A percentile compares a stretch with the other conserved stretches of the same genome.
phyloP scores from a whole-genome alignment of 2,797 vertebrate species.

The Sebastiscus tertius region DNA sequence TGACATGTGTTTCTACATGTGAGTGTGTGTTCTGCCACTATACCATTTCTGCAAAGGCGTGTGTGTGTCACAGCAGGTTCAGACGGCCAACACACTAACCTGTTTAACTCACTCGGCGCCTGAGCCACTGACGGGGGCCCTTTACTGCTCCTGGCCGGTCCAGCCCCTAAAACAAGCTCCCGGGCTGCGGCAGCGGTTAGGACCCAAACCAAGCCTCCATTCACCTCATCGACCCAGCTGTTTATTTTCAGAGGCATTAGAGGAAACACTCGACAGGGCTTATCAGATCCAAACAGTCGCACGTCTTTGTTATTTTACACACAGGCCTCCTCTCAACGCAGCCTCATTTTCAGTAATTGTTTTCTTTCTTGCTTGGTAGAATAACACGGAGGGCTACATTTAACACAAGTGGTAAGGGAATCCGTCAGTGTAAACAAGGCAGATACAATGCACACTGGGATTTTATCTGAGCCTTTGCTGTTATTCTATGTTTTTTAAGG shows the following conservation, averaged over 20 bases:
- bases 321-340: slow-evolving; percentile 76
- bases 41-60: slow-evolving; percentile 11
- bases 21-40: slow-evolving; percentile 11
- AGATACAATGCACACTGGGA: slow-evolving; percentile 81
- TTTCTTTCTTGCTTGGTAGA: slow-evolving; percentile 79
- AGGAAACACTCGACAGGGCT: slow-evolving; percentile 80
- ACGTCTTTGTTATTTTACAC: slow-evolving; percentile 82
- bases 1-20: slow-evolving; percentile 13
- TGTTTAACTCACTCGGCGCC: slow-evolving; percentile 80
- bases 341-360: slow-evolving; percentile 82
- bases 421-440: slow-evolving; percentile 76
- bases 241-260: slow-evolving; percentile 86
- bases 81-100: slow-evolving; percentile 76
- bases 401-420: slow-evolving; percentile 80
- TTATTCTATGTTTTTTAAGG: slow-evolving; percentile 73
- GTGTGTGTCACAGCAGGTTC: slow-evolving; percentile 68
- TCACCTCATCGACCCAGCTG: slow-evolving; percentile 77
- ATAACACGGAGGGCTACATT: slow-evolving; percentile 79
- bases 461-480: slow-evolving; percentile 76
- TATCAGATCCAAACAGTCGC: slow-evolving; percentile 84
- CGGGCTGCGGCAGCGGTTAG: slow-evolving; percentile 65
- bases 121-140: slow-evolving; percentile 68
- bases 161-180: slow-evolving; percentile 79
- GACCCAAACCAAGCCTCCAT: slow-evolving; percentile 79
- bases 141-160: slow-evolving; percentile 57